Evolutionary conservation across 2,797 vertebrate genomes (phyloP), one percentile per base, ranked within the genome.

Genomic region (Natrix natrix): DNA sequence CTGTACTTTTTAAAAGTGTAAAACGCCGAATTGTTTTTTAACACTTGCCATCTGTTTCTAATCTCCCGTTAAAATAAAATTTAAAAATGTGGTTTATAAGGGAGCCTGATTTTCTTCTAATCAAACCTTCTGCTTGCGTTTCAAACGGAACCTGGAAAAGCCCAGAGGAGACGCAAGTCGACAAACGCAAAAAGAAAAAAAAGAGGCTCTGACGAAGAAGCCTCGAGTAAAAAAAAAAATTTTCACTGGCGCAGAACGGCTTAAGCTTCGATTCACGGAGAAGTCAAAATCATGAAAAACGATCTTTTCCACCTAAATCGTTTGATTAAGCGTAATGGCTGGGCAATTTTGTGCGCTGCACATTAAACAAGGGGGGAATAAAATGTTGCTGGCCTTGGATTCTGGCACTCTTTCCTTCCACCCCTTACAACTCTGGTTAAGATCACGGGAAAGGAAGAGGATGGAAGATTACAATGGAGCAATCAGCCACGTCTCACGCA

Each of bases 41-140:
- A 98, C 98, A 97, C 95, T 95, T 94, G 96, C 97, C 97, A 98
- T 98, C 98, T 99, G 98, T 97, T 98, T 98, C 98, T 98, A 97
- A 98, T 99, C 98, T 98, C 96, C 96, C 94, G 96, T 95, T 37
- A 8, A 94, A 14, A 94, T 94, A 14, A 94, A 94, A 14, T 94
- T 94, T 12, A 94, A 95, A 54, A 97, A 98, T 98, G 97, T 98
- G 99, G 97, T 98, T 99, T 97, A 95, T 97, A 95, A 95, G 57
- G 20, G 95, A 98, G 99, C 98, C 98, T 96, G 94, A 96, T 94
- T 95, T 96, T 86, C 90, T 95, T 96, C 94, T 96, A 97, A 96
- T 93, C 95, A 96, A 94, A 24, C 94, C 94, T 55, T 96, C 96
- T 95, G 95, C 95, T 95, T 94, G 91, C 14, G 91, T 96, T 96